These are phyloP conservation scores for Eudemis profundana DNA, from an alignment of 2,888 invertebrate genomes.

Conservation along the genomic window DNA sequence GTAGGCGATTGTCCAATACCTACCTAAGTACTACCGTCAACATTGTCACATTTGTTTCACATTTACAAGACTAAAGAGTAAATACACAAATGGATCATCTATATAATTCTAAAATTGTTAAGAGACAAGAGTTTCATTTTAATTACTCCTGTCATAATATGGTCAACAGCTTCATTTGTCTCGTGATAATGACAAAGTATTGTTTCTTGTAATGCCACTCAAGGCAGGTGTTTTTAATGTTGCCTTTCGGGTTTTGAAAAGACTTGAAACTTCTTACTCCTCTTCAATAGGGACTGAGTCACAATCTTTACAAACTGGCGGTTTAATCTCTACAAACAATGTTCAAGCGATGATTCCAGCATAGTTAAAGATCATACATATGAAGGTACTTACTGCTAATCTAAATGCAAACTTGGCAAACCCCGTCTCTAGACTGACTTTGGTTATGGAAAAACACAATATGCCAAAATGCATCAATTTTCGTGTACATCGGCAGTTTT, in stretches of 20 bases:
- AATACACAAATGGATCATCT: not conserved
- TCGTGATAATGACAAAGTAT: conserved; percentile 11
- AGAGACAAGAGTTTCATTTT: not conserved
- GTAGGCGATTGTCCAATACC: no score
- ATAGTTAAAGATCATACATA: not conserved
- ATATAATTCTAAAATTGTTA: not conserved
- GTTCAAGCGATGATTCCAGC: not conserved
- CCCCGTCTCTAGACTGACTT: no score
- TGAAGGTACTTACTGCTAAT: not conserved
- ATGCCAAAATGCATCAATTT: no score
- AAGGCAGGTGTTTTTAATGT: not conserved
- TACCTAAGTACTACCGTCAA: no score
- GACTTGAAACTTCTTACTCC: not conserved
- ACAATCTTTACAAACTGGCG: not conserved
- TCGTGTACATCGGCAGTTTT: no score
- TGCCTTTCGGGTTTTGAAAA: not conserved
- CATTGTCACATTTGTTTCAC: no score
- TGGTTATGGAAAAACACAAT: no score
- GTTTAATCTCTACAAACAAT: no score
- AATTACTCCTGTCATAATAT: conserved; percentile 16
- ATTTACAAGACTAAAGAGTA: conserved; percentile 1
- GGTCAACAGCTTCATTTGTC: conserved; percentile 7
- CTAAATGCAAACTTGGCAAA: not conserved
- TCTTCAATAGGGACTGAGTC: not conserved
- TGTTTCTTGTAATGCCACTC: not conserved